These are phyloP conservation scores for Kryptolebias marmoratus DNA, from an alignment of 2,113 vertebrate genomes.

Conservation along the genomic window DNA sequence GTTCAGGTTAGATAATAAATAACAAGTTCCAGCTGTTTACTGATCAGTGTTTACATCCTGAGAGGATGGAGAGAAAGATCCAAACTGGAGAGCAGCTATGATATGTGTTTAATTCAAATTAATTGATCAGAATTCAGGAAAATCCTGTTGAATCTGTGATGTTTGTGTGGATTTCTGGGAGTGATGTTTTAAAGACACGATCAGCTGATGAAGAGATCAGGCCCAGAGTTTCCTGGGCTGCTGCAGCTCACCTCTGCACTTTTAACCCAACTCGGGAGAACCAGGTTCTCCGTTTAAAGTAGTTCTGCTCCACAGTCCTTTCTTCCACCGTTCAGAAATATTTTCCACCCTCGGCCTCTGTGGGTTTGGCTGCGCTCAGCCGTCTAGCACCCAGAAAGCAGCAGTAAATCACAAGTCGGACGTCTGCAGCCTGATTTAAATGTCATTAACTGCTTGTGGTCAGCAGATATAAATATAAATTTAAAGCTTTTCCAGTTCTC, in stretches of 20 bases:
- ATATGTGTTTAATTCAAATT: too few species aligned
- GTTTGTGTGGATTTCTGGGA: too few species aligned
- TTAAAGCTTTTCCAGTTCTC: too few species aligned
- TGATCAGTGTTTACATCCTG: too few species aligned
- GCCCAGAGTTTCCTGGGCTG: constrained; percentile 2
- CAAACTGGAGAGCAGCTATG: too few species aligned
- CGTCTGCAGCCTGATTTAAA: constrained; percentile 15
- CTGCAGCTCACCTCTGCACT: constrained; percentile 10
- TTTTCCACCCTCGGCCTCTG: constrained; percentile 10
- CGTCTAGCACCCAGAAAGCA: constrained; percentile 1
- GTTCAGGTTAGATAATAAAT: too few species aligned
- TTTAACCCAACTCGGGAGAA: constrained; percentile 20
- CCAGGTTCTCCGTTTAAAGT: not conserved
- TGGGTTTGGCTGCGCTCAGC: not conserved
- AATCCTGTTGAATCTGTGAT: too few species aligned
- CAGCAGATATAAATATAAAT: not conserved
- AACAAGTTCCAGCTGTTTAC: too few species aligned
- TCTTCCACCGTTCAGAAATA: constrained; percentile 4
- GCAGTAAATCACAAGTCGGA: not conserved
- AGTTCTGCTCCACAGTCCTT: not conserved
- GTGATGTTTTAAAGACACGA: too few species aligned
- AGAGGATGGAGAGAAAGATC: too few species aligned
- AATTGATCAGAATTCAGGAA: too few species aligned
- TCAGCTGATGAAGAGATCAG: too few species aligned
- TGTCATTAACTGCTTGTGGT: constrained; percentile 18